Percentiles rank a stretch among this genome's conserved stretches.
These are phyloP conservation scores for Pavo muticus DNA, from an alignment of 2,113 vertebrate genomes.

Conservation along the genomic window DNA sequence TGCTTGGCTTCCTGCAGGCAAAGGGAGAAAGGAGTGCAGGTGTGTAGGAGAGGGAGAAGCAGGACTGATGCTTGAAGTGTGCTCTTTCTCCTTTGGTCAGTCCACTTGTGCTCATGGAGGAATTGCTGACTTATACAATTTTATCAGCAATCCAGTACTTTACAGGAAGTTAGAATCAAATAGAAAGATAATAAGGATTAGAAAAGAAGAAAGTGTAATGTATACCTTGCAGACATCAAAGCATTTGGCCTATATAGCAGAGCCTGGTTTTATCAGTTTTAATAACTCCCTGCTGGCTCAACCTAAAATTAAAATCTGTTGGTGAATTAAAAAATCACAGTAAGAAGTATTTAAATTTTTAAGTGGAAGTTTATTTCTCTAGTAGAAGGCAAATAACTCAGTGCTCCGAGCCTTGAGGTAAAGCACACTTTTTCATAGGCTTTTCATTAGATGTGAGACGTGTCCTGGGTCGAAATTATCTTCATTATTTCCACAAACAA, in stretches of 20 bases:
- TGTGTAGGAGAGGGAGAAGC: background rate
- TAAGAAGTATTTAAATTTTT: constrained; percentile 62
- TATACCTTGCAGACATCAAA: constrained; percentile 63
- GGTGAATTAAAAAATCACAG: constrained; percentile 33
- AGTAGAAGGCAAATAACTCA: constrained; percentile 43
- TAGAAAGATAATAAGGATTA: constrained; percentile 62
- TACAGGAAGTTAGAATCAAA: constrained; percentile 58
- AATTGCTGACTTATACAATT: constrained; percentile 54
- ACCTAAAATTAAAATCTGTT: constrained; percentile 68
- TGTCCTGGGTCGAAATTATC: background rate
- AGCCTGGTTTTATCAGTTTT: constrained; percentile 64
- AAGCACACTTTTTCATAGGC: background rate
- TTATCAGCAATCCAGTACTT: constrained; percentile 51
- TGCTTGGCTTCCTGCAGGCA: background rate
- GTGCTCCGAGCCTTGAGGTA: constrained; percentile 15
- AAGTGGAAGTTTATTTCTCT: constrained; percentile 53
- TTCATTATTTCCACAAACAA: background rate
- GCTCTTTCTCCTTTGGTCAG: constrained; percentile 18
- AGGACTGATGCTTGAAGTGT: background rate
- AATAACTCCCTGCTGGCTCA: constrained; percentile 68
- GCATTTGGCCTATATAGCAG: constrained; percentile 66
- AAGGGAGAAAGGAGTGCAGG: background rate
- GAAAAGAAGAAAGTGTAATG: constrained; percentile 60
- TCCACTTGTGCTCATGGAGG: background rate
- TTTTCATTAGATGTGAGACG: background rate